Evolutionary conservation across 2,113 vertebrate species (phyloP).

Genomic region (Zapornia atra): DNA sequence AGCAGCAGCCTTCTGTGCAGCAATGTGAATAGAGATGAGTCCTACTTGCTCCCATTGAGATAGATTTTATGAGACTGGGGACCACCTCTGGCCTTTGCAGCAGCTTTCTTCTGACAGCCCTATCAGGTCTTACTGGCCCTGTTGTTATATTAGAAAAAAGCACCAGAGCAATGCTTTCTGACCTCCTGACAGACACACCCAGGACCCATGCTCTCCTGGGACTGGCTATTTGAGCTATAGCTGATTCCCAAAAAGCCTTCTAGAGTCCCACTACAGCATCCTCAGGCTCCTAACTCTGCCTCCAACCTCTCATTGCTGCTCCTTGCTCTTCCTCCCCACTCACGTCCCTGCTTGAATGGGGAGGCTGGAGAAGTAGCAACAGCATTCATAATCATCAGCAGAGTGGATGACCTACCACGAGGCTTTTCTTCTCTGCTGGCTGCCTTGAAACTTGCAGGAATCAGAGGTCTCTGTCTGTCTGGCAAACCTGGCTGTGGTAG

Average conservation of each 20-base stretch:
- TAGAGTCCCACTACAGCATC: not conserved
- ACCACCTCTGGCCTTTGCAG: not conserved
- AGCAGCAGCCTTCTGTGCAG: not conserved
- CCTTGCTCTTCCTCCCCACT: not conserved
- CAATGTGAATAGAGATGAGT: not conserved
- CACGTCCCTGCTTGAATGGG: not conserved
- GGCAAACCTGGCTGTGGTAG: not conserved
- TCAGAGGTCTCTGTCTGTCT: not conserved
- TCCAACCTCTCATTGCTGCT: not conserved
- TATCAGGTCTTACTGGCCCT: not conserved
- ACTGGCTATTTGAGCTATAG: not conserved
- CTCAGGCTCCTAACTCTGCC: not conserved
- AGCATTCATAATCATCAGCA: not conserved
- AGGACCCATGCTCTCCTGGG: not conserved
- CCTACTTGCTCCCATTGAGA: not conserved
- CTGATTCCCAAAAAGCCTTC: not conserved
- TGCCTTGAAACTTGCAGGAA: not conserved
- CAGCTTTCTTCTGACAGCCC: not conserved
- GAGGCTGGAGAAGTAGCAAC: not conserved
- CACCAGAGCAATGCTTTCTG: not conserved
- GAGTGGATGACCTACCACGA: rapidly evolving
- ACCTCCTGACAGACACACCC: not conserved
- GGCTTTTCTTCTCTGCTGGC: not conserved
- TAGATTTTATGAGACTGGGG: not conserved
- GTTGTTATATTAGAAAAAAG: not conserved